Base-by-base conservation (phyloP, 2,888 invertebrate genomes). In the Anthoptus insignis region DNA sequence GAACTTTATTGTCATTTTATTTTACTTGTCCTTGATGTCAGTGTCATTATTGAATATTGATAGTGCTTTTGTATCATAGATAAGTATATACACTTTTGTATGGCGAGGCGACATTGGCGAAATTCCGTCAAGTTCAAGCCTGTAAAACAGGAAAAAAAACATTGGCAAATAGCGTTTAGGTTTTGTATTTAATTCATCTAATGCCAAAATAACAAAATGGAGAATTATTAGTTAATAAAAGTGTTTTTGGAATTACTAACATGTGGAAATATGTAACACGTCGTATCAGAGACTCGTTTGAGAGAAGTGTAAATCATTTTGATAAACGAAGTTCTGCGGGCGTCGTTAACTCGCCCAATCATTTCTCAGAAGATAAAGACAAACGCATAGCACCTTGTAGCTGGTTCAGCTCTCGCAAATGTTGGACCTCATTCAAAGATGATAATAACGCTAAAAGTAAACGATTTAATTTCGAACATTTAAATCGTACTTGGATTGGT, bases 241-340 rank as follows among this genome's bases (percentile, higher is more conserved):
- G 27, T 49, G 27, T 14, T 8, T 9, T 49, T 14, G 8, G 21
- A 53, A n/a, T 24, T n/a, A 53, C 21, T 13, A 86, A 69, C 70
- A 94, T 94, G 94, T 94, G 94, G 94, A 94, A 94, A 83, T 94
- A 91, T 91, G 89, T 94, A 58, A 84, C 93, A 27, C 88, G 94
- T 34, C 90, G 94, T 56, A 80, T 94, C 59, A 85, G 89, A 74
- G 94, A 94, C 72, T 89, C 91, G 29, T 83, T 93, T 72, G 94
- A 94, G 73, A 85, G 89, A 74, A 86, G 91, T 76, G 89, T 84
- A 64, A 91, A 90, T 75, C 89, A 90, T 77, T 89, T 94, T 73
- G 93, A 94, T 74, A 89, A 88, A 80, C 84, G 91, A 42, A 87
- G 90, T 72, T 84, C 89, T 54, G 84, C 90, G 67, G 86, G 82